phyloP scores from a whole-genome alignment of 2,113 vertebrate species.

The Microtus montanus region DNA sequence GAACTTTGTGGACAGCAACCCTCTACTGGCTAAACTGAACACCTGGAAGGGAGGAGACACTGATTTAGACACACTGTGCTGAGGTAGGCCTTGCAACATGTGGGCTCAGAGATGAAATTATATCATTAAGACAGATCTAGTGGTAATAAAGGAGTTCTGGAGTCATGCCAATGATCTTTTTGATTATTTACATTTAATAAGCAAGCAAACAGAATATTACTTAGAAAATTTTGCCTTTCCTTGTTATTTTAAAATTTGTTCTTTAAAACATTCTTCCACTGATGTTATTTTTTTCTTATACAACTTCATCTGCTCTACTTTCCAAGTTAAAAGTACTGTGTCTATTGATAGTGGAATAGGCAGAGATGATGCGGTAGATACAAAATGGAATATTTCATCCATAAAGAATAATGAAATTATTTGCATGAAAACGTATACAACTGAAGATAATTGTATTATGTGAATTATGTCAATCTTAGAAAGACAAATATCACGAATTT shows the following conservation, averaged over 20 bases:
- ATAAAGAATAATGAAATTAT: background rate
- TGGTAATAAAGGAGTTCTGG: background rate
- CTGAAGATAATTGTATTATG: background rate
- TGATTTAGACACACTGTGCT: background rate
- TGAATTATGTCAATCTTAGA: background rate
- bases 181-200: background rate
- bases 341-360: background rate
- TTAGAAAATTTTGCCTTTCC: background rate
- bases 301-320: background rate
- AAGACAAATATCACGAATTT: background rate
- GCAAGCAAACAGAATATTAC: background rate
- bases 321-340: background rate
- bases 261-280: background rate
- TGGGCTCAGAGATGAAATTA: background rate
- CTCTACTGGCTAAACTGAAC: background rate
- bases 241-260: constrained; percentile 9
- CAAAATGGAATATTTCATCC: background rate
- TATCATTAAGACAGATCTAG: background rate
- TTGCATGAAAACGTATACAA: background rate
- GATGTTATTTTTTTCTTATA: background rate
- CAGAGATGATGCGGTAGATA: background rate
- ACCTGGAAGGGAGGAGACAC: background rate
- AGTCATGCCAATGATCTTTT: background rate
- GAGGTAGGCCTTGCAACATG: accelerated
- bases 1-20: background rate